phyloP scores from a whole-genome alignment of 2,113 vertebrate genomes.

The Murina feae region DNA sequence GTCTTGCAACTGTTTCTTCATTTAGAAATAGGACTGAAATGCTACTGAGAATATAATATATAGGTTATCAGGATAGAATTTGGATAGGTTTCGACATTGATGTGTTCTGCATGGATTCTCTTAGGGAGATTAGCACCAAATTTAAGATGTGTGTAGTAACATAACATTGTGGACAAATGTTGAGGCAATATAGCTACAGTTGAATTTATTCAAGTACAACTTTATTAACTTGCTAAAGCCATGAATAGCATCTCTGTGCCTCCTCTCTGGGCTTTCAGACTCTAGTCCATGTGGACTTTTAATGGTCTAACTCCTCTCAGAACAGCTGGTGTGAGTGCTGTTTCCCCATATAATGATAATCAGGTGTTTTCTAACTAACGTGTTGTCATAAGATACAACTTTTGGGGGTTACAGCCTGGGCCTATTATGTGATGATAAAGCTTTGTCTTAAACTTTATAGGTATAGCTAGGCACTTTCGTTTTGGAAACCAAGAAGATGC shows the following conservation, averaged over 20 bases:
- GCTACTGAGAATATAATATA: neutral
- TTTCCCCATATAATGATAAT: neutral
- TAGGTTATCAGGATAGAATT: neutral
- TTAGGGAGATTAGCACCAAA: neutral
- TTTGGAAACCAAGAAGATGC: slow-evolving; percentile 97
- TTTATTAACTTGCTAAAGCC: neutral
- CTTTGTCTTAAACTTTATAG: slow-evolving; percentile 76
- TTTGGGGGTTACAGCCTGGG: neutral
- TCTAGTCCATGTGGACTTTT: neutral
- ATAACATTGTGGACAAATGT: neutral
- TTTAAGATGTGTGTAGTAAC: neutral
- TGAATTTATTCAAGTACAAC: neutral
- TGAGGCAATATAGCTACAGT: neutral
- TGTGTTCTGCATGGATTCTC: neutral
- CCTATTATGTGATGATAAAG: neutral
- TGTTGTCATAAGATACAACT: neutral
- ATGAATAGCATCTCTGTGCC: neutral
- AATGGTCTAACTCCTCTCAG: neutral
- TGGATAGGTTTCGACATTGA: neutral
- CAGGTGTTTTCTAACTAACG: neutral
- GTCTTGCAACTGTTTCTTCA: neutral
- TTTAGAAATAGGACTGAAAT: neutral
- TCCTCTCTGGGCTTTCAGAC: neutral
- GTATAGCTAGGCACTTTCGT: slow-evolving; percentile 95
- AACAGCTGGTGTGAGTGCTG: rapidly evolving